Evolutionary conservation across 2,113 vertebrate species (phyloP), one percentile per base, ranked within the genome.

Genomic region (Urocynchramus pylzowi): DNA sequence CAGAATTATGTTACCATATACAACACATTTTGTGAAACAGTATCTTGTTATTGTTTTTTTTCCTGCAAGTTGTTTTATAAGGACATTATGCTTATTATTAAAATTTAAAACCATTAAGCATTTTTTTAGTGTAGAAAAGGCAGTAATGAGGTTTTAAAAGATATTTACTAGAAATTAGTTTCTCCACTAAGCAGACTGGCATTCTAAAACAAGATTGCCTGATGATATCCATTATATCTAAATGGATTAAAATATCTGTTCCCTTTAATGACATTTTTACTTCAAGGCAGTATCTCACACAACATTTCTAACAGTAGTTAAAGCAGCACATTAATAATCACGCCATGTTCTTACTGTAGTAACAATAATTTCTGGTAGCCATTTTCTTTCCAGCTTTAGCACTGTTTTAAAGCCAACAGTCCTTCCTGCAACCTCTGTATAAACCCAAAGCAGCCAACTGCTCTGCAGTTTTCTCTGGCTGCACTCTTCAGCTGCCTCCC

Each of bases 361-460:
- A 96, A 93, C 92, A 94, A 39, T 87, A 50, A 93, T 88, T 89
- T 82, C 85, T 92, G 84, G 95, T 74, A 84, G 95, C 95, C 96
- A 97, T 97, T 97, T 97, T 96, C 85, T 95, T 75, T 92, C 75
- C 91, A 79, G 92, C 54, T 95, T 91, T 91, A 97, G 83, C 49
- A 65, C n/a, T 54, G 68, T 77, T 67, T 64, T 56, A 90, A 56
- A 82, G 83, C 68, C 67, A 92, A 61, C 23, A 69, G 60, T 50
- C 84, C 68, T 68, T 61, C 65, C 27, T 88, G 90, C 81, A 96
- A 79, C 73, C 85, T 92, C 87, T 27, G 45, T 39, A 75, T 12
- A 94, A 93, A 93, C 37, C 78, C 84, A 78, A 87, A 88, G 78
- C 39, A 56, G 93, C 50, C 41, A 93, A 93, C 35, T 54, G 85